Evolutionary conservation across 2,888 invertebrate species (phyloP), one percentile per base, ranked within the genome.

Genomic region (Slavum lentiscoides): DNA sequence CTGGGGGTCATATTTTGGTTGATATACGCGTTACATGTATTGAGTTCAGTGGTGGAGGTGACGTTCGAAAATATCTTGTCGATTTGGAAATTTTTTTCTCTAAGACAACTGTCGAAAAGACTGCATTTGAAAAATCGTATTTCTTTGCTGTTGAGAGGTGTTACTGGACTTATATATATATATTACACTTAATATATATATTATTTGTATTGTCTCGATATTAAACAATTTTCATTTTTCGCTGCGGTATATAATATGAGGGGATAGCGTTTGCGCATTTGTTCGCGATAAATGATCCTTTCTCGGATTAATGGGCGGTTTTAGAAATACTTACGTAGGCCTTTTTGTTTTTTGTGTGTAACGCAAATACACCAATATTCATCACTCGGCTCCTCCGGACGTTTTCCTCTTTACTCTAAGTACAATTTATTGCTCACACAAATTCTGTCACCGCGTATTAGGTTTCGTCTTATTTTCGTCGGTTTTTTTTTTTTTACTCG

Each of bases 371-470:
- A 70, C 69, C 19, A 39, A 70, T 77, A 70, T 69, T 69, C 69
- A 77, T 77, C 69, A 77, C 62, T 62, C 21, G 43, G 61, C 30
- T 76, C 7, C 55, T 19, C 55, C 19, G 30, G 69, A 62, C 62
- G 62, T 61, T 53, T 61, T 61, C 62, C 77, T 62, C 61, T 77
- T 53, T 77, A 70, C 61, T 55, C 53, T 70, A 69, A 77, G 76
- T 55, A 62, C 62, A 77, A 77, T 62, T 69, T 77, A 77, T 77
- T 53, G 77, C 62, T 62, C 69, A 62, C 69, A 62, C 53, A 77
- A 77, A 69, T 77, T 77, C 77, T 77, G 69, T 77, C 76, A 53
- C 68, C 77, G 39, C 19, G 77, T 77, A 70, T 77, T 69, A 70
- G 55, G 61, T 69, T 69, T 70, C 62, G 53, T 77, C 69, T 66